Conservation (phyloP, 1,140 invertebrate genomes). For the Leptinotarsa defecta region DNA sequence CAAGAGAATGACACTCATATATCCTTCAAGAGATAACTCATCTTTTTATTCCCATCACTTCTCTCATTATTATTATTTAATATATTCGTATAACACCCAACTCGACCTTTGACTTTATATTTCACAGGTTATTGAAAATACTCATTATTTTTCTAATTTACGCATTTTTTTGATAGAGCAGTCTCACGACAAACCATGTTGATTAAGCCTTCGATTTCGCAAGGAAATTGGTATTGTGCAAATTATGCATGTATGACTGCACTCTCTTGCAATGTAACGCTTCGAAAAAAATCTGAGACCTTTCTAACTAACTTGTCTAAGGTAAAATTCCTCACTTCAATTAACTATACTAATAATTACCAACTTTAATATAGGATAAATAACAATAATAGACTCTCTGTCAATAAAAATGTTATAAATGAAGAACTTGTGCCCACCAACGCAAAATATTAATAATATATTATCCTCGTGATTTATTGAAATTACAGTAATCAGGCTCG, state of each 20-base stretch:
- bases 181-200: neutral
- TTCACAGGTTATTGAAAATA: too few relatives aligned
- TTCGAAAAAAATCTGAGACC: neutral
- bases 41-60: too few relatives aligned
- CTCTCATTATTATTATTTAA: too few relatives aligned
- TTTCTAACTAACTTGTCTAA: constrained; percentile 1
- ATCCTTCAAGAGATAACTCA: too few relatives aligned
- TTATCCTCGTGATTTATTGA: constrained; percentile 36
- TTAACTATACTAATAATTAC: constrained; percentile 17
- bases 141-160: too few relatives aligned
- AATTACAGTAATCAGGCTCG: constrained; percentile 39
- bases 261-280: constrained; percentile 2
- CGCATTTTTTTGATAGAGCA: too few relatives aligned
- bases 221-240: neutral
- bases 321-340: neutral
- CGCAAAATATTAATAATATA: constrained; percentile 33
- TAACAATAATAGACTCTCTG: constrained; percentile 28
- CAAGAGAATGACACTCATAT: too few relatives aligned
- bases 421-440: constrained; percentile 33
- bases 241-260: neutral
- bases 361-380: constrained; percentile 27
- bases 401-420: constrained; percentile 26
- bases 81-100: too few relatives aligned
- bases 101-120: too few relatives aligned
- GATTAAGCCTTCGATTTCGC: neutral